Evolutionary conservation across 2,113 vertebrate species (phyloP), one percentile per base, ranked within the genome.

Genomic region (Shinisaurus crocodilurus): DNA sequence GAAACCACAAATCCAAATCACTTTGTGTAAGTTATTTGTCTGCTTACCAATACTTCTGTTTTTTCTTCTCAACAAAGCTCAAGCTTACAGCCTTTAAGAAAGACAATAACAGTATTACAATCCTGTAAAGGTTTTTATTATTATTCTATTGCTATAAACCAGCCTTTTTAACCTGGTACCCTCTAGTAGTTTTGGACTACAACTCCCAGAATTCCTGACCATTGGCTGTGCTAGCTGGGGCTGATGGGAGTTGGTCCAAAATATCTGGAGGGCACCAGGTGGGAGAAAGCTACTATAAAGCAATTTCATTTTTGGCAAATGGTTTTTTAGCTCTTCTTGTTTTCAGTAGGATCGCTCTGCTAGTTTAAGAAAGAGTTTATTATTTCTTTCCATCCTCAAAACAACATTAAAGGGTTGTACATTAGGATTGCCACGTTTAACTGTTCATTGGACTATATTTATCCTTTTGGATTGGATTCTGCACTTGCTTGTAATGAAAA

Each of bases 1-100:
- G 90, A 88, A 0, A 95, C 96, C 25, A 48, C 90, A 70, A 25
- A 95, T 2, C 72, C 3, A 15, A 95, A 94, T 87, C 96, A 32
- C 27, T 57, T 25, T 63, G 98, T 99, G 99, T 99, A 96, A 99
- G 99, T 98, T 90, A 86, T 74, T 94, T 93, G 65, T 79, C 86
- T 89, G 60, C 40, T 81, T 91, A 6, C 72, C 60, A 83, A 34
- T 48, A 34, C 48, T 72, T 18, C 60, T 63, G 20, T 72, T 48
- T 91, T 80, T 79, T 48, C 87, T 93, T 88, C 91, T 29, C 48
- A 48, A 43, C 12, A 70, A n/a, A 88, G n/a, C 16, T 83, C 77
- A 67, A 75, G 67, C 54, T 54, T 85, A 43, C 16, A 70, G 37
- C 18, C 67, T 57, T 54, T 8, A 10, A 50, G 25, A n/a, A 43